Percentiles rank a stretch among this genome's conserved stretches.
Conservation (phyloP, 2,113 vertebrate genomes). For the Delphinus delphis region DNA sequence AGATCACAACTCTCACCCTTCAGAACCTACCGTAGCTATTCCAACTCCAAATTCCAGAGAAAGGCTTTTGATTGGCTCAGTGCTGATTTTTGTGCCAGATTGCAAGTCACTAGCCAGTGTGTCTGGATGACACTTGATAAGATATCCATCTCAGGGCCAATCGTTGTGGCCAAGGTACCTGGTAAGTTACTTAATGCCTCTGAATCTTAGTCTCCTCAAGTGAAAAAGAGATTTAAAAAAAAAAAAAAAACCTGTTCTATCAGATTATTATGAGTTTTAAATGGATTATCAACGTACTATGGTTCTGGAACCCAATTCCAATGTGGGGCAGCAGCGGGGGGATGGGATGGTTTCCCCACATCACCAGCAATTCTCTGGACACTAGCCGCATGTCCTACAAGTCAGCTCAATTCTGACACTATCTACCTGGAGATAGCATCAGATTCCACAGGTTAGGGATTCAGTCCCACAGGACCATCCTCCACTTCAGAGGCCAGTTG, state of each 20-base stretch:
- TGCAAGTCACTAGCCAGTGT: neutral
- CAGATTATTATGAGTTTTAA: neutral
- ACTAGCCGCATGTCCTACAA: neutral
- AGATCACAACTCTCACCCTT: neutral
- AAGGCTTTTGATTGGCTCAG: neutral
- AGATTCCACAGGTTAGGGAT: neutral
- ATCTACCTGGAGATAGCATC: neutral
- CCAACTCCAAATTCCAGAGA: neutral
- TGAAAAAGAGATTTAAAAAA: neutral
- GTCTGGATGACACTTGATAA: neutral
- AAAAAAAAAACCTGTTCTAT: neutral
- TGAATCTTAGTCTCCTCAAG: neutral
- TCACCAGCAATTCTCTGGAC: neutral
- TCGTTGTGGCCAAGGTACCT: neutral
- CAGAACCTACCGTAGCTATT: neutral
- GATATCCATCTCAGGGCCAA: neutral
- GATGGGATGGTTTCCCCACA: neutral
- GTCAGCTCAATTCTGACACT: neutral
- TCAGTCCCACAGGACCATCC: neutral
- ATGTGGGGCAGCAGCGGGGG: neutral
- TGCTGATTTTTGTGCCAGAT: neutral
- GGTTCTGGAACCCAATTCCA: neutral
- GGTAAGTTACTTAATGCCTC: neutral
- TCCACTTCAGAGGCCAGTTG: neutral
- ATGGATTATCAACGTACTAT: neutral